Evolutionary conservation across 2,888 invertebrate species (phyloP).

Genomic region (Neocrepidodera transversa): DNA sequence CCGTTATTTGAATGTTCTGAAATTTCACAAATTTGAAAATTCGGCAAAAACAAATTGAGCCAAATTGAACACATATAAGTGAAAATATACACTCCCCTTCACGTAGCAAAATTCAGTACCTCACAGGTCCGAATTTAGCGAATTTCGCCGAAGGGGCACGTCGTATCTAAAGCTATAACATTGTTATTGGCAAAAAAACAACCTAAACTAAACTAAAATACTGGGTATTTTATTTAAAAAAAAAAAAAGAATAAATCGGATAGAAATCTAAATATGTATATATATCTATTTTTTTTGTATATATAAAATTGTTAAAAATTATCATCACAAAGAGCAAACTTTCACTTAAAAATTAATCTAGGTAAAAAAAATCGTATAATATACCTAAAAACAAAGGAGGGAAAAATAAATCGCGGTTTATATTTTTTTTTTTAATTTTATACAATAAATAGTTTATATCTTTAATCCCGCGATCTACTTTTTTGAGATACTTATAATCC

Average conservation of each 20-base stretch:
- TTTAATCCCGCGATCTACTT: slow-evolving; percentile 31
- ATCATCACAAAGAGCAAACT: slow-evolving; percentile 57
- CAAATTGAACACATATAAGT: slow-evolving; percentile 51
- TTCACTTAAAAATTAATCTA: slow-evolving; percentile 45
- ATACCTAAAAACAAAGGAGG: slow-evolving; percentile 23
- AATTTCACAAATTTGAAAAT: slow-evolving; percentile 31
- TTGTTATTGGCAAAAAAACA: slow-evolving; percentile 41
- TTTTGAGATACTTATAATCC: slow-evolving; percentile 18
- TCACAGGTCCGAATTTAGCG: slow-evolving; percentile 15
- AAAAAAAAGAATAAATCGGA: slow-evolving; percentile 43
- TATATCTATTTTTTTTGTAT: slow-evolving; percentile 48
- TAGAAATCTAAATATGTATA: slow-evolving; percentile 50
- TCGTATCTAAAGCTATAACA: slow-evolving; percentile 43
- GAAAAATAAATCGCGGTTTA: slow-evolving; percentile 27
- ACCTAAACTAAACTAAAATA: slow-evolving; percentile 52
- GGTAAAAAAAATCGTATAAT: slow-evolving; percentile 40
- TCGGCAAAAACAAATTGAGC: slow-evolving; percentile 46
- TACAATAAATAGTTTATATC: slow-evolving; percentile 40
- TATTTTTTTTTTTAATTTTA: slow-evolving; percentile 30
- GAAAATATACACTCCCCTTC: slow-evolving; percentile 34
- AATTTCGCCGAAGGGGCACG: slow-evolving; percentile 46
- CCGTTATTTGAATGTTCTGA: slow-evolving; percentile 29
- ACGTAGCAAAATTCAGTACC: slow-evolving; percentile 25
- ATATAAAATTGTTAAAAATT: slow-evolving; percentile 55
- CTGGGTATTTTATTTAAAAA: slow-evolving; percentile 52